Conservation (phyloP, 2,113 vertebrate species). For the Empidonax alnorum region DNA sequence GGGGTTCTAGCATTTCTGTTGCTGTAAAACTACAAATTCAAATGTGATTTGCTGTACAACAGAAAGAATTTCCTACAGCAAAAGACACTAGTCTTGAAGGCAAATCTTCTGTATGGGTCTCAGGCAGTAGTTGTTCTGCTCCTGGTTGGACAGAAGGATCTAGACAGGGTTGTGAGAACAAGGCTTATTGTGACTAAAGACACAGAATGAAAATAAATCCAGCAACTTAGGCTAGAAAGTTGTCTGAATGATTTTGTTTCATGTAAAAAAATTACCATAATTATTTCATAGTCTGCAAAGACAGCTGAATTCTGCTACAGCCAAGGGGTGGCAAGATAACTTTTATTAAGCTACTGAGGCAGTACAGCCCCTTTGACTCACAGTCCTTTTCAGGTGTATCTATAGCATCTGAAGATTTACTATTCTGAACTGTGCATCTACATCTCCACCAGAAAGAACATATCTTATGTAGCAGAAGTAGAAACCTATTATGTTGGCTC, state of each 20-base stretch:
- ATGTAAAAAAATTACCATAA: not conserved
- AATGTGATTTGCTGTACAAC: not conserved
- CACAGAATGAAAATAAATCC: not conserved
- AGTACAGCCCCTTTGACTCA: not conserved
- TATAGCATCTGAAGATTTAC: not conserved
- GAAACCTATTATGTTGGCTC: not conserved
- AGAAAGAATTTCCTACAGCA: not conserved
- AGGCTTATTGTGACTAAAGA: not conserved
- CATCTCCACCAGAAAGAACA: not conserved
- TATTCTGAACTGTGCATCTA: not conserved
- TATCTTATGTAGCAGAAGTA: not conserved
- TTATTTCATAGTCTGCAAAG: not conserved
- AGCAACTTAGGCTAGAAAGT: not conserved
- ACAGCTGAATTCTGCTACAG: not conserved
- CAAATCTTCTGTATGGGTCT: not conserved
- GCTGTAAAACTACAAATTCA: not conserved
- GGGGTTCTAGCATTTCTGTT: not conserved
- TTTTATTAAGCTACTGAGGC: not conserved
- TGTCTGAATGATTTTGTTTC: not conserved
- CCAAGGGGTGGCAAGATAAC: not conserved
- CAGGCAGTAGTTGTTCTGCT: not conserved
- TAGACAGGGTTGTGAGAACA: not conserved
- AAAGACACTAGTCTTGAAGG: not conserved
- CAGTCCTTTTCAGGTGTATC: not conserved
- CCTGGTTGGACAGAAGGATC: not conserved